A percentile compares a stretch with the other conserved stretches of the same genome.
These are phyloP conservation scores for Kryptolebias ocellatus DNA, from an alignment of 2,797 vertebrate genomes.

Conservation along the genomic window DNA sequence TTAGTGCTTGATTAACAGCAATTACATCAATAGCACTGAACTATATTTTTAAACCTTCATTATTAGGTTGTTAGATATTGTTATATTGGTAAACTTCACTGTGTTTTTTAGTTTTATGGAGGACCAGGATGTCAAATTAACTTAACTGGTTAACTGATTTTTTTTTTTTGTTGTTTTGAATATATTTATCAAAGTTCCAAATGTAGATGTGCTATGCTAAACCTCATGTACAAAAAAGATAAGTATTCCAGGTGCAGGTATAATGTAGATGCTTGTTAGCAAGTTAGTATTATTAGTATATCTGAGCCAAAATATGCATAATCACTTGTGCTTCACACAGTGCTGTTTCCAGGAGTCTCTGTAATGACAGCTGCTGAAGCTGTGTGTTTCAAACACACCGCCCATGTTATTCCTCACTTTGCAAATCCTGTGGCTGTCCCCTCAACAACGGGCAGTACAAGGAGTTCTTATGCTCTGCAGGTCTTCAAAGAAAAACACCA, in stretches of 20 bases:
- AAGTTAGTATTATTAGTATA: constrained; percentile 67
- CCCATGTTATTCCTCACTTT: constrained; percentile 67
- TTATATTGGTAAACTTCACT: not conserved
- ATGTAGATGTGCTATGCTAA: constrained; percentile 35
- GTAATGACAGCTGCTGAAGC: constrained; percentile 80
- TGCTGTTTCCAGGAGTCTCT: constrained; percentile 83
- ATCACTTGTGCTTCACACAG: constrained; percentile 65
- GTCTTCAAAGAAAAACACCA: constrained; percentile 53
- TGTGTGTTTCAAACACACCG: constrained; percentile 69
- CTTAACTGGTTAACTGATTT: not conserved
- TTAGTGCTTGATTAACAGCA: not conserved
- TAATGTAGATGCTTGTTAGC: constrained; percentile 65
- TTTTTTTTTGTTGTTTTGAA: not conserved
- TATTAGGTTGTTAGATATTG: not conserved
- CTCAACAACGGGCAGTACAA: constrained; percentile 76
- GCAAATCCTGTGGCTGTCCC: constrained; percentile 79
- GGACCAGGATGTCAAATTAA: not conserved
- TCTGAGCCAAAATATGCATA: constrained; percentile 78
- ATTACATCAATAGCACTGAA: not conserved
- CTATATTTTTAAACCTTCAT: not conserved
- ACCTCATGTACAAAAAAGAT: constrained; percentile 15
- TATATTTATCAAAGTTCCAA: constrained; percentile 2
- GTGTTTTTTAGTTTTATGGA: not conserved
- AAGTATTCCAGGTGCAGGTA: constrained; percentile 66
- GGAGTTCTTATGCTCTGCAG: constrained; percentile 56